These are phyloP conservation scores for Fregata magnificens DNA, from an alignment of 2,113 vertebrate genomes.

Conservation along the genomic window DNA sequence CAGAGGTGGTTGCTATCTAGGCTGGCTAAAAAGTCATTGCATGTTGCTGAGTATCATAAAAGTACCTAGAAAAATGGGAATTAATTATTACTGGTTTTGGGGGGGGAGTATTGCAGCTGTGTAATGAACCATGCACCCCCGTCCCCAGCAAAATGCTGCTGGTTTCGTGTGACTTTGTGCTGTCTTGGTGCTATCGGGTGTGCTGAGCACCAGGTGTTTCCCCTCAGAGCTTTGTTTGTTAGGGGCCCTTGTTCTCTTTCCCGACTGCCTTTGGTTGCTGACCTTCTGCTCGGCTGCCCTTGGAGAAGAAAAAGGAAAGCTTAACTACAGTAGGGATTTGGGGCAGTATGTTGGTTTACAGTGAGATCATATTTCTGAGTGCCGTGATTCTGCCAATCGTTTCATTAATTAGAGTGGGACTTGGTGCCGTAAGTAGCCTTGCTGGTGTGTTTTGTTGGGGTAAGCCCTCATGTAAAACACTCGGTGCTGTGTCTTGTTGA, in stretches of 20 bases:
- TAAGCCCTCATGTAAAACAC: background rate
- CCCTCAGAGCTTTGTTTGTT: background rate
- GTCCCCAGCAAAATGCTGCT: background rate
- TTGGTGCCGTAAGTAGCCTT: rapidly evolving
- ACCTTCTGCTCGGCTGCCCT: background rate
- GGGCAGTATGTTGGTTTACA: background rate
- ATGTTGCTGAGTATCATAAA: background rate
- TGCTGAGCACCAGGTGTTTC: background rate
- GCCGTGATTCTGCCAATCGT: rapidly evolving
- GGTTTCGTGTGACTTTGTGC: background rate
- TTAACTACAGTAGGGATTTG: background rate
- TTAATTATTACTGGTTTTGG: background rate
- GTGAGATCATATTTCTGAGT: rapidly evolving
- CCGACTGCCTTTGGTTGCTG: background rate
- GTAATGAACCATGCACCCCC: rapidly evolving
- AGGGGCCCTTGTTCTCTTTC: background rate
- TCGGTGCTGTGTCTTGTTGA: background rate
- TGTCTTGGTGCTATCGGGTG: background rate
- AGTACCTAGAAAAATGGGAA: background rate
- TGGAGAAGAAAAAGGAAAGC: background rate
- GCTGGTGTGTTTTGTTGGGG: background rate
- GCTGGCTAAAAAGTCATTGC: background rate
- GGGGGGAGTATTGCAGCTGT: background rate
- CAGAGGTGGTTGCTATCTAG: background rate
- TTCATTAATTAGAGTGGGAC: background rate